Base-by-base conservation (phyloP, 2,888 invertebrate species). In the Sesia apiformis region DNA sequence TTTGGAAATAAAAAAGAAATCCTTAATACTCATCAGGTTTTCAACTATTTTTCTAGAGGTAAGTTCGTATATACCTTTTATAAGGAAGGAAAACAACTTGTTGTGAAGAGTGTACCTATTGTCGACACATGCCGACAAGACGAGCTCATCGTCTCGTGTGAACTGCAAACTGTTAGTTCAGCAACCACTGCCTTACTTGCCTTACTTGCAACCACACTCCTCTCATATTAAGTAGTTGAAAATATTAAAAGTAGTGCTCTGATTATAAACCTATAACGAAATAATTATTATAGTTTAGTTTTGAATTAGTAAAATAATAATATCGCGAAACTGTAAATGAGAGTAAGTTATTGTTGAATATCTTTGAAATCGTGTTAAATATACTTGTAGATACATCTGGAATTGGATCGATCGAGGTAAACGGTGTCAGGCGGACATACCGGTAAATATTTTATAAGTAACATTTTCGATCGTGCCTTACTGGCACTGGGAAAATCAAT, bases 381-480 rank as follows among this genome's bases (percentile, higher is more conserved):
- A 46, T 46, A 43, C 43, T 4, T 3, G 43, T 43, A 46, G 46
- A 8, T 46, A 8, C 23, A 46, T 46, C 46, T 46, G n/a, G 4
- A 6, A 46, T 46, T 46, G 4, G 46, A n/a, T 8, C 46, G 23
- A 46, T 46, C n/a, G 4, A 8, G n/a, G n/a, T 58, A 58, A 76
- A 71, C 60, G 70, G 68, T 78, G 81, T 72, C 70, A 78, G 75
- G 78, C 65, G 72, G 69, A 63, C 69, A 61, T 43, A 42, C 43
- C 53, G 53, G 59, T 84, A 65, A 80, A 86, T 86, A 83, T 77
- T 84, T 80, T 65, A 85, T 81, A 59, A 66, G 72, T 63, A 62
- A 59, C 70, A 63, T 63, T 73, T 72, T 70, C 73, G 64, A 72
- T 71, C 68, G 66, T 49, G 53, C 59, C 61, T 58, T 50, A 57